These are phyloP conservation scores for Apis dorsata DNA, from an alignment of 1,140 invertebrate species.

Conservation along the genomic window DNA sequence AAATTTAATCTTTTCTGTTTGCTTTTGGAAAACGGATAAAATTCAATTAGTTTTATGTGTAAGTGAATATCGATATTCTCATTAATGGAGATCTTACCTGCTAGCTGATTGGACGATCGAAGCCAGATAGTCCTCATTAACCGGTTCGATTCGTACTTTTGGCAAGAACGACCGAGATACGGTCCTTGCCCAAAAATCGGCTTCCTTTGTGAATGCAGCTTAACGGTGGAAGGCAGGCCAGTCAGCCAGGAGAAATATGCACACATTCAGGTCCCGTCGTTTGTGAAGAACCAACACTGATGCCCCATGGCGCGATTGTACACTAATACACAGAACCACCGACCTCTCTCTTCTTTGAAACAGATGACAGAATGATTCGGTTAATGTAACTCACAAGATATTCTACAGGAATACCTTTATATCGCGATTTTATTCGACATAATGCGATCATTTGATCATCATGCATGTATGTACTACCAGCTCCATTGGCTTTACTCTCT, in stretches of 20 bases:
- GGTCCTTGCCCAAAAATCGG: conserved; percentile 50
- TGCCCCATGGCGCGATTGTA: conserved; percentile 62
- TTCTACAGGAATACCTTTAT: conserved; percentile 35
- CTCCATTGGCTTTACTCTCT: conserved; percentile 6
- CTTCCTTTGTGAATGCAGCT: conserved; percentile 66
- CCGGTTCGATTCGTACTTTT: conserved; percentile 46
- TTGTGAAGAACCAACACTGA: conserved; percentile 67
- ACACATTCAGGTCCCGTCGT: conserved; percentile 71
- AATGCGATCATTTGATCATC: conserved; percentile 19
- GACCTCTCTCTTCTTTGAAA: conserved; percentile 64
- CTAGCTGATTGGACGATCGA: conserved; percentile 65
- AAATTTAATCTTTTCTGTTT: too few relatives aligned
- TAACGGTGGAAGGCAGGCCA: conserved; percentile 62
- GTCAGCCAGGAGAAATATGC: conserved; percentile 67
- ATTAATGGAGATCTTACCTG: conserved; percentile 46
- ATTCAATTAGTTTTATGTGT: not conserved
- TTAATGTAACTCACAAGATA: conserved; percentile 42
- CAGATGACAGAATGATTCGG: conserved; percentile 66
- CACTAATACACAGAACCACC: conserved; percentile 34
- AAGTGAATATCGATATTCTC: not conserved
- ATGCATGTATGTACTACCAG: not conserved
- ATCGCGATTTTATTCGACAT: conserved; percentile 19
- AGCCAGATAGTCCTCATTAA: conserved; percentile 60
- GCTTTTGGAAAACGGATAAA: not conserved
- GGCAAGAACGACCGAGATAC: conserved; percentile 42